phyloP scores from a whole-genome alignment of 2,113 vertebrate genomes.

The Rhabdomys dilectus region DNA sequence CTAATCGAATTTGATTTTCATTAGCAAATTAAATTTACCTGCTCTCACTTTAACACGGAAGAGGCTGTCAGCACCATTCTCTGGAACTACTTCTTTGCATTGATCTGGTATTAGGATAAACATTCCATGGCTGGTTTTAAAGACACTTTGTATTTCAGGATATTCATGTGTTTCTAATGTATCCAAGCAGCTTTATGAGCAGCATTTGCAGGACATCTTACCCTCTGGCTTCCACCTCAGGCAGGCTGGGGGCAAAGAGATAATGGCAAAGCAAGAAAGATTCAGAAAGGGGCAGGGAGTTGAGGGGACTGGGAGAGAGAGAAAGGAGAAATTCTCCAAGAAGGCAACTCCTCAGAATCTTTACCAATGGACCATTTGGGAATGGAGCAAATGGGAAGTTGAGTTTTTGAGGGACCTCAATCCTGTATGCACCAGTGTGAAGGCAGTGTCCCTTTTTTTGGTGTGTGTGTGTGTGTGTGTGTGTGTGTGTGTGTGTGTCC shows the following conservation, averaged over 20 bases:
- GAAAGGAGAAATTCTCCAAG: background rate
- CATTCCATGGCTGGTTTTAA: constrained; percentile 83
- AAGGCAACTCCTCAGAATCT: background rate
- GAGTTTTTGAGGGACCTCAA: background rate
- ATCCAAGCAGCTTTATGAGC: constrained; percentile 90
- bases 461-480: background rate
- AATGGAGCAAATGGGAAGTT: background rate
- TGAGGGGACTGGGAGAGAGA: background rate
- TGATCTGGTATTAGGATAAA: constrained; percentile 82
- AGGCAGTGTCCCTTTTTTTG: background rate
- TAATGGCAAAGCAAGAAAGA: constrained; percentile 52
- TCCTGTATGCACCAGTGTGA: background rate
- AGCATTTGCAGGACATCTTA: constrained; percentile 87
- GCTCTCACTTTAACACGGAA: constrained; percentile 79
- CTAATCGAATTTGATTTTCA: constrained; percentile 88
- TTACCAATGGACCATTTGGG: background rate
- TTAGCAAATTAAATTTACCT: constrained; percentile 87
- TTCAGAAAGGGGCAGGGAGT: background rate
- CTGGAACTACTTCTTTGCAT: constrained; percentile 81
- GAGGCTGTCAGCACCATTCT: constrained; percentile 74
- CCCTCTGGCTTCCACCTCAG: constrained; percentile 86
- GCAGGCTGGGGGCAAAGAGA: constrained; percentile 11
- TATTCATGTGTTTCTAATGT: constrained; percentile 91
- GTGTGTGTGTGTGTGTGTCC: background rate
- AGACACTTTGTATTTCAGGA: constrained; percentile 88